Evolutionary conservation across 1,140 invertebrate genomes (phyloP), one percentile per base, ranked within the genome.

Genomic region (Caenorhabditis inopinata): DNA sequence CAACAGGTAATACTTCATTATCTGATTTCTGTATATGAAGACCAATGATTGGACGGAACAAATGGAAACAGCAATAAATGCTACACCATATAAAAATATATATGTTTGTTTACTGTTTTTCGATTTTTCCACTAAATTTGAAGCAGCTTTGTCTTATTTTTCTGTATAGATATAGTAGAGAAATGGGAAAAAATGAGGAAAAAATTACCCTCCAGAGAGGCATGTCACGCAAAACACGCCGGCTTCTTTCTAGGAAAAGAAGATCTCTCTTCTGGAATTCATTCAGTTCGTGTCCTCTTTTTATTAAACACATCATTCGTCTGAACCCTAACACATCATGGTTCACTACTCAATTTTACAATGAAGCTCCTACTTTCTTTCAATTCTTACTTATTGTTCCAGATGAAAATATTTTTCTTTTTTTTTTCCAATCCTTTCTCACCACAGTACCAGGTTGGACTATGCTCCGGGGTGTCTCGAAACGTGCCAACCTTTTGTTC

Each of bases 401-500:
- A 29, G 12, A 2, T 29, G 7, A 32, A 32, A 12, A 14, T n/a
- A 58, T 58, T 58, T 0, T 16, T 32, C n/a, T 29, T 32, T 58
- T 58, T n/a, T n/a, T 11, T 29, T 58, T 16, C 51, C 29, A 29
- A 42, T 42, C 38, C 38, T 5, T 68, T 68, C 58, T 68, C 58
- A 25, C 38, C 38, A 4, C 32, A 42, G 58, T 68, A 68, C 58
- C 58, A 68, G 58, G 58, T 68, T 68, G 32, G 5, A 11, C n/a
- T 38, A 12, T 38, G 32, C 58, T 32, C 58, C 58, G 23, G 58
- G 27, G 58, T 38, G 58, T 68, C 58, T 68, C 58, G 23, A 68
- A 68, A 68, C 38, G 58, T 68, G 58, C 58, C 58, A 68, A 68
- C 58, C 58, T 68, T 68, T 68, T 68, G 58, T 68, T 68, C 58